These are phyloP conservation scores for Zaprionus africanus DNA, from an alignment of 1,140 invertebrate species.

Conservation along the genomic window DNA sequence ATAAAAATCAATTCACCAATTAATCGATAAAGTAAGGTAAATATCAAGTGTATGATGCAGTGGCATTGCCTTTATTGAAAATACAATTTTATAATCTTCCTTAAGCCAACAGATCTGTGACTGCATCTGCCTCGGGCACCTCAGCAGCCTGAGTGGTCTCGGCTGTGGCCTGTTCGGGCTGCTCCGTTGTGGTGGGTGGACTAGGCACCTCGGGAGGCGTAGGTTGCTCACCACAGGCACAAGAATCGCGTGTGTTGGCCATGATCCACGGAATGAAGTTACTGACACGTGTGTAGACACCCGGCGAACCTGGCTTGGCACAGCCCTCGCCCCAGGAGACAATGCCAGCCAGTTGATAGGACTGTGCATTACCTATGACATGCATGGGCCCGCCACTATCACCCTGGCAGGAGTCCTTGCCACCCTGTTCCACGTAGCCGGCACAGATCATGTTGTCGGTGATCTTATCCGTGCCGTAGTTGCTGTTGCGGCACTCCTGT, in stretches of 20 bases:
- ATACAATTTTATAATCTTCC: background rate
- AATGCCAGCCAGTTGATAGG: constrained; percentile 85
- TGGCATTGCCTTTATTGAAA: constrained; percentile 40
- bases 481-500: constrained; percentile 88
- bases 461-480: constrained; percentile 88
- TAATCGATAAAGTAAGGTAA: background rate
- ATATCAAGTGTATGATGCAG: background rate
- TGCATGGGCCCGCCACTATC: constrained; percentile 89
- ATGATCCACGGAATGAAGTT: constrained; percentile 90
- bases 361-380: constrained; percentile 79
- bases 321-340: constrained; percentile 94
- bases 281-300: constrained; percentile 93
- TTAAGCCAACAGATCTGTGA: constrained; percentile 15
- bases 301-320: constrained; percentile 90
- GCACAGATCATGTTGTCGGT: constrained; percentile 95
- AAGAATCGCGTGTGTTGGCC: constrained; percentile 88
- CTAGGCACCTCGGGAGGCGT: background rate
- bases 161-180: constrained; percentile 16
- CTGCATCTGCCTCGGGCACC: constrained; percentile 46
- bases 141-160: constrained; percentile 29
- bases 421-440: constrained; percentile 89
- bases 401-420: constrained; percentile 91
- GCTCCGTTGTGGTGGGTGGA: constrained; percentile 35
- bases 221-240: constrained; percentile 85
- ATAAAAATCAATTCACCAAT: background rate